Conservation (phyloP, 2,797 vertebrate species). For the Margarornis squamiger region DNA sequence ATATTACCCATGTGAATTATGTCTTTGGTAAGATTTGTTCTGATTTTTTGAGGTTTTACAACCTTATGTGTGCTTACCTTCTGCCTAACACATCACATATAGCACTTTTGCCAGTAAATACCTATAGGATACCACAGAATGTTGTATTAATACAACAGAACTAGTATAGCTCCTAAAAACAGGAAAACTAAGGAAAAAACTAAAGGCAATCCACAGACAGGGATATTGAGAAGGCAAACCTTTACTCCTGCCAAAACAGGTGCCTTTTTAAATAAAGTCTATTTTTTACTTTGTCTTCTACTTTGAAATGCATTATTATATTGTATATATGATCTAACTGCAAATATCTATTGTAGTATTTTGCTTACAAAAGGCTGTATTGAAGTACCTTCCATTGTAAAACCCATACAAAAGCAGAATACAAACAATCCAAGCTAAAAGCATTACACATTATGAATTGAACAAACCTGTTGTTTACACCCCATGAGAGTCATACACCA, state of each 20-base stretch:
- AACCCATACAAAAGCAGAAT: neutral
- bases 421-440: neutral
- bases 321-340: neutral
- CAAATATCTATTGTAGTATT: neutral
- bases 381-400: neutral
- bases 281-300: neutral
- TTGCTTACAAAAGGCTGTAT: neutral
- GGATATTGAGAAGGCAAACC: neutral
- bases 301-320: neutral
- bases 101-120: neutral
- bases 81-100: neutral
- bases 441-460: accelerated
- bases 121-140: neutral
- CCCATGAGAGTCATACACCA: neutral
- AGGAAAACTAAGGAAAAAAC: neutral
- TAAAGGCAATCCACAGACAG: neutral
- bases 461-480: neutral
- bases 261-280: neutral
- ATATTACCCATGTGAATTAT: neutral
- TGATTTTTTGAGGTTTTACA: neutral
- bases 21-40: neutral
- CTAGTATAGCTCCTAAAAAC: neutral
- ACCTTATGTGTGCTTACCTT: neutral
- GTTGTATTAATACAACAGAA: neutral
- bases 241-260: neutral